Conservation (phyloP, 2,888 invertebrate genomes). For the Lepidonotus clava region DNA sequence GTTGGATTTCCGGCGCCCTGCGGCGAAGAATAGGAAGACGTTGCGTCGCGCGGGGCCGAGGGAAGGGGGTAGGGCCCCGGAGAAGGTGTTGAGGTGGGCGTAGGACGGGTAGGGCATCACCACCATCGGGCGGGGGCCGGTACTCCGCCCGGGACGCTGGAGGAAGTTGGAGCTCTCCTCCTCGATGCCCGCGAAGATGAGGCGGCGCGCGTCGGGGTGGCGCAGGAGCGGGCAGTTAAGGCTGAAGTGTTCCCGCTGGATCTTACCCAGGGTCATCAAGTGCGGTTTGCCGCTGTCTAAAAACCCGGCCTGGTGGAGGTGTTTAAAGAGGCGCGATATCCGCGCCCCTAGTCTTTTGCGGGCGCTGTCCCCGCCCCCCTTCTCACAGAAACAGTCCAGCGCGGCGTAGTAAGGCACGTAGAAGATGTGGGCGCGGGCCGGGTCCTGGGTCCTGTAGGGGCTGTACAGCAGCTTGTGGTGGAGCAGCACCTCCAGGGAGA, state of each 20-base stretch:
- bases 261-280: constrained; percentile 70
- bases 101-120: constrained; percentile 74
- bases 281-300: constrained; percentile 66
- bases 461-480: constrained; percentile 69
- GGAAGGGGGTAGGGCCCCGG: not conserved
- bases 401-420: constrained; percentile 70
- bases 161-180: constrained; percentile 59
- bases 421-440: constrained; percentile 67
- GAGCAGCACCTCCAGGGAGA: constrained; percentile 69
- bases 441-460: constrained; percentile 65
- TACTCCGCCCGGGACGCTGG: not conserved
- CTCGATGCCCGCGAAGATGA: constrained; percentile 70
- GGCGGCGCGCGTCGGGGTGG: constrained; percentile 61
- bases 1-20: constrained; percentile 67
- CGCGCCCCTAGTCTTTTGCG: not conserved
- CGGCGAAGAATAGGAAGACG: constrained; percentile 69
- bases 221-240: constrained; percentile 66
- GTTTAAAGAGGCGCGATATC: not conserved
- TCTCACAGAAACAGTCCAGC: constrained; percentile 62
- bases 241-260: constrained; percentile 67
- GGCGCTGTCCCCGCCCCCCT: not conserved
- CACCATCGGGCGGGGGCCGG: constrained; percentile 60
- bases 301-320: not conserved
- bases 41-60: constrained; percentile 59
- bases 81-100: constrained; percentile 64